Evolutionary conservation across 1,140 invertebrate genomes (phyloP).

Genomic region (Stegodyphus mimosarum): DNA sequence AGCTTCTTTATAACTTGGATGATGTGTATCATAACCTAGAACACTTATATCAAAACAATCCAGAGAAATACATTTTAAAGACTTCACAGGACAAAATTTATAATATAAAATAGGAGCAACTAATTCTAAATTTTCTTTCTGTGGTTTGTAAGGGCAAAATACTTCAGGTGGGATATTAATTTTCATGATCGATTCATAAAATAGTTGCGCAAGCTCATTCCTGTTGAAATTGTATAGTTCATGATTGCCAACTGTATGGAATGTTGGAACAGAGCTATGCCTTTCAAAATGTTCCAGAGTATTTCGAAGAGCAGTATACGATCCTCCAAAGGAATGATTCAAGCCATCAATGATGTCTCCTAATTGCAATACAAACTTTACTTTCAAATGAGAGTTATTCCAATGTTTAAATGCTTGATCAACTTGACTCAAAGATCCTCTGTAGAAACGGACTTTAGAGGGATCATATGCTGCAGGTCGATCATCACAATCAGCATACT

Average conservation of each 20-base stretch:
- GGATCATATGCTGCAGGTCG: conserved; percentile 65
- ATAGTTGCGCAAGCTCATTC: conserved; percentile 61
- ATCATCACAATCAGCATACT: conserved; percentile 68
- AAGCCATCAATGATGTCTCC: conserved; percentile 69
- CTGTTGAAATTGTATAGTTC: conserved; percentile 68
- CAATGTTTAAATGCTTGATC: conserved; percentile 66
- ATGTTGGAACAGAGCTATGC: conserved; percentile 64
- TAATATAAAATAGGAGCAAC: conserved; percentile 64
- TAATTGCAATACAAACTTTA: conserved; percentile 67
- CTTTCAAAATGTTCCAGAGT: conserved; percentile 61
- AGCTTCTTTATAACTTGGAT: conserved; percentile 63
- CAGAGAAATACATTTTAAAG: conserved; percentile 66
- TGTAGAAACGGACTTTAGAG: conserved; percentile 66
- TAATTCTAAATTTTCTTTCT: not conserved
- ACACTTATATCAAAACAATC: conserved; percentile 68
- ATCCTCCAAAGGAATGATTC: conserved; percentile 61
- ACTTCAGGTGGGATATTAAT: conserved; percentile 40
- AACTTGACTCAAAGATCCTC: conserved; percentile 65
- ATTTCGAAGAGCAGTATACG: conserved; percentile 41
- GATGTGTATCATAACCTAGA: conserved; percentile 63
- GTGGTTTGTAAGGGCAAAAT: conserved; percentile 15
- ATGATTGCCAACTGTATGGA: conserved; percentile 69
- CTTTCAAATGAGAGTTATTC: conserved; percentile 62
- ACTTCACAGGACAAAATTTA: conserved; percentile 63
- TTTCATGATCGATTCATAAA: conserved; percentile 54